Evolutionary conservation across 2,888 invertebrate species (phyloP).

Genomic region (Deladenus siricidicola): DNA sequence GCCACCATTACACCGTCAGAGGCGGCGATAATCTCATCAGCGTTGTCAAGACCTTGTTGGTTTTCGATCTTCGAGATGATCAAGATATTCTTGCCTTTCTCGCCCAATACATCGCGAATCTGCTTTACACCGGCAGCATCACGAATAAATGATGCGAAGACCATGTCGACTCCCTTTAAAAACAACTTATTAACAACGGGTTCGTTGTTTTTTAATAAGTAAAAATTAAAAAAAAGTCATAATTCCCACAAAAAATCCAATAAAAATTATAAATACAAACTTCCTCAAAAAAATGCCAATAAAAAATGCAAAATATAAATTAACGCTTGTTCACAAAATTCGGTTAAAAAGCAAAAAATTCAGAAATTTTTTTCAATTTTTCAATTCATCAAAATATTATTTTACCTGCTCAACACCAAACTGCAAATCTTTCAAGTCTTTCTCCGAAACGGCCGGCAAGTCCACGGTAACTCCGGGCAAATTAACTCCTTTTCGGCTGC

Average conservation of each 20-base stretch:
- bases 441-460: slow-evolving; percentile 90
- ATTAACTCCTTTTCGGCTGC: slow-evolving; percentile 91
- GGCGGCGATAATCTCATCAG: slow-evolving; percentile 56
- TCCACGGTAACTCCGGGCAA: slow-evolving; percentile 89
- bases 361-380: no score
- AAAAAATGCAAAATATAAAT: no score
- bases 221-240: no score
- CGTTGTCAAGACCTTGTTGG: slow-evolving; percentile 84
- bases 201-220: no score
- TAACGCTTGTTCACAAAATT: no score
- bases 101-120: slow-evolving; percentile 63
- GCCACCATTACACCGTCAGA: slow-evolving; percentile 98
- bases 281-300: no score
- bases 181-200: no score
- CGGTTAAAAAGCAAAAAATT: no score
- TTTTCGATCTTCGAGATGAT: slow-evolving; percentile 98
- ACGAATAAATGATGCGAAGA: slow-evolving; percentile 94
- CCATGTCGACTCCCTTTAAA: slow-evolving; percentile 68
- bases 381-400: slow-evolving; percentile 1
- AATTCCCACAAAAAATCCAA: no score
- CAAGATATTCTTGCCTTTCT: slow-evolving; percentile 65
- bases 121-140: slow-evolving; percentile 80
- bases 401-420: slow-evolving; percentile 49
- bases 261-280: no score
- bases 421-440: slow-evolving; percentile 65